A percentile compares a stretch with the other conserved stretches of the same genome.
phyloP scores from a whole-genome alignment of 2,888 invertebrate species.

The Bellardia pandia region DNA sequence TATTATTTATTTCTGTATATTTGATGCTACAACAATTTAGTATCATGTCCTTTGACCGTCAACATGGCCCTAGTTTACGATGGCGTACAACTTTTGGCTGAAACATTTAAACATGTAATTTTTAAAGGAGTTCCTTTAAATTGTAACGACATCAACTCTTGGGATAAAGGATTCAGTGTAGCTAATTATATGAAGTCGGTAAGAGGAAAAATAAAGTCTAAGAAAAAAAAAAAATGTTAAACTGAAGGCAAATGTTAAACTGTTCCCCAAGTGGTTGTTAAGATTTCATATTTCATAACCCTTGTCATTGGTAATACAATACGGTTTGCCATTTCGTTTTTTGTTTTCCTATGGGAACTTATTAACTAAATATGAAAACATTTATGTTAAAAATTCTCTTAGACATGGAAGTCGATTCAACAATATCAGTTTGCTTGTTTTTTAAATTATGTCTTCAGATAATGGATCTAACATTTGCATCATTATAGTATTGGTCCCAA shows the following conservation, averaged over 20 bases:
- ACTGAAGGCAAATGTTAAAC: conserved; percentile 1
- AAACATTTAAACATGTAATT: conserved; percentile 88
- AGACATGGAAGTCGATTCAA: no score
- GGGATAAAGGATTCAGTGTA: conserved; percentile 92
- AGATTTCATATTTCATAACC: not conserved
- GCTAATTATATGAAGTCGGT: conserved; percentile 89
- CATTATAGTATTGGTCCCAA: no score
- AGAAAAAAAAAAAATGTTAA: conserved; percentile 23
- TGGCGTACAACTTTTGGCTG: conserved; percentile 92
- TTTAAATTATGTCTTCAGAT: no score
- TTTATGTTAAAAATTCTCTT: no score
- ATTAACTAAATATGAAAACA: no score
- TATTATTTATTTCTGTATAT: not conserved
- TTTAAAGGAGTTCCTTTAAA: conserved; percentile 85
- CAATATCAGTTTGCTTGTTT: no score
- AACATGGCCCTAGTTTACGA: conserved; percentile 94
- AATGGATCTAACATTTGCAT: no score
- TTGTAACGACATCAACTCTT: conserved; percentile 87
- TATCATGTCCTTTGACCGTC: conserved; percentile 84
- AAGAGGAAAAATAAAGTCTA: conserved; percentile 57
- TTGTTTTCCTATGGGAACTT: no score
- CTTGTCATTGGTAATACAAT: no score
- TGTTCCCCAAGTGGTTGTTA: conserved; percentile 4
- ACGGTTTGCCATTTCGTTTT: no score
- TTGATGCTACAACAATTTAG: conserved; percentile 71